These are phyloP conservation scores for Calvadosia cruxmelitensis DNA, from an alignment of 30 jellyfish, hydroid and myxozoan genomes.

Conservation along the genomic window DNA sequence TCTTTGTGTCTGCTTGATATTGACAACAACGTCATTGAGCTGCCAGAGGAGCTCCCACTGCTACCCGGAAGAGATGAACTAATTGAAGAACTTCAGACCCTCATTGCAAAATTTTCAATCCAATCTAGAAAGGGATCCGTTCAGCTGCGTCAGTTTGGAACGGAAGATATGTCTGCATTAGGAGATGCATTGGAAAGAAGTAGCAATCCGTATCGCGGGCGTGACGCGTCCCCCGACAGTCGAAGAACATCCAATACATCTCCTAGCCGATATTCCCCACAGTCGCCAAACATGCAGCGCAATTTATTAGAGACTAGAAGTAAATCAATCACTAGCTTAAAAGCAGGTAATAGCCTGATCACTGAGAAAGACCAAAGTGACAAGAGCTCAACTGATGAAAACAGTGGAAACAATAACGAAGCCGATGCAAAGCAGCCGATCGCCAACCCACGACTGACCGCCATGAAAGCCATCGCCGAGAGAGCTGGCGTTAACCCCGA, in stretches of 20 bases:
- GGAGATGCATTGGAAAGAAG: not conserved
- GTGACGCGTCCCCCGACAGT: not conserved
- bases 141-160: conserved; percentile 14
- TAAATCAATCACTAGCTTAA: not conserved
- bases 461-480: conserved; percentile 95
- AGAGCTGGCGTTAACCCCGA: conserved; percentile 82
- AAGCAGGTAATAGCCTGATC: not conserved
- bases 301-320: not conserved
- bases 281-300: not conserved
- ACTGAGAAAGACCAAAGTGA: not conserved
- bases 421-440: conserved; percentile 24
- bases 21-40: conserved; percentile 68
- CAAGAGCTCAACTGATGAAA: not conserved
- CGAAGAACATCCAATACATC: not conserved
- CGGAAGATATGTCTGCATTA: not conserved
- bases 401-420: no score
- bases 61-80: conserved; percentile 89
- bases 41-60: conserved; percentile 88
- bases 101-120: conserved; percentile 45
- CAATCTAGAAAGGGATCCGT: conserved; percentile 67
- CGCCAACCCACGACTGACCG: conserved; percentile 86
- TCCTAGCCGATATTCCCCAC: not conserved
- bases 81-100: conserved; percentile 49
- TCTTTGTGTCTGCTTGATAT: conserved; percentile 82
- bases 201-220: not conserved